phyloP scores from a whole-genome alignment of 2,888 invertebrate genomes.

The Habroteleia sp. region DNA sequence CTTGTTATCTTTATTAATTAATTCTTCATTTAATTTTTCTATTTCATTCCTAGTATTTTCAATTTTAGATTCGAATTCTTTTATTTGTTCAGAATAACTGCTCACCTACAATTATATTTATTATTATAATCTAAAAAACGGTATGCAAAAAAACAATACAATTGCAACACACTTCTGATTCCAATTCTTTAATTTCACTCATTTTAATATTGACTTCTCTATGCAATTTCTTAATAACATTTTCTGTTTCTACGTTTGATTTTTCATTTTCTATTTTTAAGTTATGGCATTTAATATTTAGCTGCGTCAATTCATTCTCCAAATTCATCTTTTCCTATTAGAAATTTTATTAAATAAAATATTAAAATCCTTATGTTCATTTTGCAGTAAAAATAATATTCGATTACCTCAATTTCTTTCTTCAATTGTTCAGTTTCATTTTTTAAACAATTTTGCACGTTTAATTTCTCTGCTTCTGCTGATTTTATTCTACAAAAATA shows the following conservation, averaged over 20 bases:
- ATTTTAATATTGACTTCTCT: neutral
- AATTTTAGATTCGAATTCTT: neutral
- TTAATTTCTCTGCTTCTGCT: neutral
- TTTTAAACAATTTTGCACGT: neutral
- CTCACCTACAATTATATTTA: no score
- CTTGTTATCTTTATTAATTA: no score
- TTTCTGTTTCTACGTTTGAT: no score
- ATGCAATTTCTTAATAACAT: no score
- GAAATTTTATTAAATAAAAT: no score
- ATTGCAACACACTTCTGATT: neutral
- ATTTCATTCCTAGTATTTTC: neutral
- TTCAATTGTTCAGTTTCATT: neutral
- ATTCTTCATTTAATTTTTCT: neutral
- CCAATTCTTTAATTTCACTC: neutral
- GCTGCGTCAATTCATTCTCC: neutral
- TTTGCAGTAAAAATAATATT: neutral
- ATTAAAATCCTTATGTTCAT: no score
- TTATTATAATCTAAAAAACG: neutral
- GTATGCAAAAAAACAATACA: neutral
- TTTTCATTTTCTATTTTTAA: constrained; percentile 3
- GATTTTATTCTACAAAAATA: neutral
- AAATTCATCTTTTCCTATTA: no score
- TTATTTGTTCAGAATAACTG: neutral
- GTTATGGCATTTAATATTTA: neutral
- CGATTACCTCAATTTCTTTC: constrained; percentile 2